Percentiles rank a stretch among this genome's conserved stretches.
Conservation (phyloP, 2,888 invertebrate species). For the Caenorhabditis japonica region DNA sequence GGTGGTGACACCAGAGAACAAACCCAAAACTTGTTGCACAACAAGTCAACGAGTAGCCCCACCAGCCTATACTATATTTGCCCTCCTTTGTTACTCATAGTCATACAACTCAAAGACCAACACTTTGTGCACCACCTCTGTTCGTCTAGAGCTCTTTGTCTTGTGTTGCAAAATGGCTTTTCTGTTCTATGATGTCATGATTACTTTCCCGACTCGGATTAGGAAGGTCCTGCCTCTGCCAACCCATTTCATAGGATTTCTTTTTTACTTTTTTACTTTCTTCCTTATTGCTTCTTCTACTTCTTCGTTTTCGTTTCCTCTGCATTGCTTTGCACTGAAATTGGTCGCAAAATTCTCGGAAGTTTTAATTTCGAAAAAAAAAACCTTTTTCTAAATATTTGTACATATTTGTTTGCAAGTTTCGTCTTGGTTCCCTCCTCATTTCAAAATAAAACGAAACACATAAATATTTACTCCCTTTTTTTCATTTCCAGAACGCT, state of each 20-base stretch:
- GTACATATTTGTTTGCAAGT: conserved; percentile 44
- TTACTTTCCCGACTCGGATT: conserved; percentile 47
- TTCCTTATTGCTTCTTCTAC: conserved; percentile 6
- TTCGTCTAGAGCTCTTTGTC: too few relatives aligned
- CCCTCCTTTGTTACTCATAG: too few relatives aligned
- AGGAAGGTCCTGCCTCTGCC: conserved; percentile 17
- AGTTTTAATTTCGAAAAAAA: too few relatives aligned
- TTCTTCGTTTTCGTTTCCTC: conserved; percentile 9
- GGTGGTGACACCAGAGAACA: too few relatives aligned
- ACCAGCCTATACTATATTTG: too few relatives aligned
- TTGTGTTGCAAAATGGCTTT: conserved; percentile 14
- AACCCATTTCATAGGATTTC: conserved; percentile 4
- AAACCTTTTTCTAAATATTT: too few relatives aligned
- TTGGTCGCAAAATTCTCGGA: background rate
- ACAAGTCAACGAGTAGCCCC: too few relatives aligned
- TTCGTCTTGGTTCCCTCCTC: conserved; percentile 23
- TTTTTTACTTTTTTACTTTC: conserved; percentile 25
- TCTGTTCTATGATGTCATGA: conserved; percentile 43
- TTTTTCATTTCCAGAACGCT: background rate
- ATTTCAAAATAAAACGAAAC: too few relatives aligned
- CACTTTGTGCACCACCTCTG: too few relatives aligned
- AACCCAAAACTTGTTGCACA: too few relatives aligned
- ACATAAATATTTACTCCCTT: too few relatives aligned
- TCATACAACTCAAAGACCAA: too few relatives aligned
- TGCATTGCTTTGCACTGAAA: background rate